Evolutionary conservation across 92 coral and sea anemone genomes (phyloP), one percentile per base, ranked within the genome.

Genomic region (Epizoanthus fatuus): DNA sequence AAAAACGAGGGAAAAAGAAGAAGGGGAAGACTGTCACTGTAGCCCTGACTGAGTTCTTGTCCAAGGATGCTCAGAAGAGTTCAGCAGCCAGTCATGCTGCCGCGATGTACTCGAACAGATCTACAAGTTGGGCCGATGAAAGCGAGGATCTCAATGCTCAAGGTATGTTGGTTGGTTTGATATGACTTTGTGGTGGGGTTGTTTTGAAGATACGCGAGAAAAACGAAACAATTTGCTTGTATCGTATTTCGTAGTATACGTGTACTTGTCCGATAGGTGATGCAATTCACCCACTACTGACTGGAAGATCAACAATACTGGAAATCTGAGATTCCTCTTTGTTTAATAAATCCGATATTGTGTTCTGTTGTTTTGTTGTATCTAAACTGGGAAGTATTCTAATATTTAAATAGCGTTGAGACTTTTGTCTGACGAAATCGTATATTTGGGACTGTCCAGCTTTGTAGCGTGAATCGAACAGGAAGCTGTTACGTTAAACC

Each of bases 41-140:
- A 75, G 63, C 79, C 83, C 93, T 97, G 71, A 94, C 66, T 74
- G 97, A 95, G 71, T 97, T 97, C 93, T 84, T 97, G 94, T 93
- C 98, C 45, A 90, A 91, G 4, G 89, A 92, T 69, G 88, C 90
- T 44, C 93, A 93, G 72, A 90, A 92, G 64, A 66, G 89, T 22
- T 83, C 98, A 55, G 44, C 93, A 0, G 92, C 81, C 16, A 86
- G 90, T n/a, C 92, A 87, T 64, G 97, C 92, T 42, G 89, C 94
- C 1, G 88, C 91, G 69, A 85, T 90, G 53, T 90, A 87, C 13
- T 60, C 98, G 1, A 89, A 90, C 32, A 86, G 95, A 81, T 91
- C 98, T 7, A 85, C 96, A 16, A 96, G 93, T 87, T 97, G 99
- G 99, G 99, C 99, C 47, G 99, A 97, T 72, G 98, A 97, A 89